Base-by-base conservation (phyloP, 2,888 invertebrate species). In the Idaea straminata region DNA sequence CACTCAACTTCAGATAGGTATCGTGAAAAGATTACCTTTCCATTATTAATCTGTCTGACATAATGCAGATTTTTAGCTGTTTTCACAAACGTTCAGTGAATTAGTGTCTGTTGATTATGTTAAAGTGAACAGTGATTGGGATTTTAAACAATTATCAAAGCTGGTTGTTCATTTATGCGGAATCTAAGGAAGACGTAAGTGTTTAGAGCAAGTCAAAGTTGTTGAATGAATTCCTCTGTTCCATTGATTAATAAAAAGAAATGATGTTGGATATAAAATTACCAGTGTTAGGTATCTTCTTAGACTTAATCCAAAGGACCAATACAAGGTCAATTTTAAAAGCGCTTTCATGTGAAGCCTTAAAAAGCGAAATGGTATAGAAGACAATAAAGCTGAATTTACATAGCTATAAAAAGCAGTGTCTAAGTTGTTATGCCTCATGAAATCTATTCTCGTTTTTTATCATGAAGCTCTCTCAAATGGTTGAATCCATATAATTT, bases 11-110 rank as follows among this genome's bases (percentile, higher is more conserved):
- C 73, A 77, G 78, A 78, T 80, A 77, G 78, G 78, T 80, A 81
- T 79, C 76, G 82, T 80, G 80, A 82, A 83, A 82, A 83, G 80
- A 83, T 81, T 82, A 79, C 78, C 79, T 78, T 78, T 81, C 76
- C 79, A 74, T 80, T 75, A 72, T 78, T 78, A 77, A 79, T 77
- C 77, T 74, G 71, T 76, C 73, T 74, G 73, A 73, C 74, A 77
- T 81, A 81, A 83, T 83, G 83, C 82, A 78, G 80, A 76, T 78
- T 80, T 78, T 76, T 66, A 70, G 66, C 68, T 72, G 68, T 74
- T 66, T 62, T 68, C 72, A 65, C 72, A 72, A 61, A 58, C 62
- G 15, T 35, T 62, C 38, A 66, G 74, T 74, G 67, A 64, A 70
- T 76, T 77, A 74, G 71, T 63, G 68, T 72, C 73, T 74, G 70